phyloP scores from a whole-genome alignment of 2,113 vertebrate genomes.

The Anser brachyrhynchus region DNA sequence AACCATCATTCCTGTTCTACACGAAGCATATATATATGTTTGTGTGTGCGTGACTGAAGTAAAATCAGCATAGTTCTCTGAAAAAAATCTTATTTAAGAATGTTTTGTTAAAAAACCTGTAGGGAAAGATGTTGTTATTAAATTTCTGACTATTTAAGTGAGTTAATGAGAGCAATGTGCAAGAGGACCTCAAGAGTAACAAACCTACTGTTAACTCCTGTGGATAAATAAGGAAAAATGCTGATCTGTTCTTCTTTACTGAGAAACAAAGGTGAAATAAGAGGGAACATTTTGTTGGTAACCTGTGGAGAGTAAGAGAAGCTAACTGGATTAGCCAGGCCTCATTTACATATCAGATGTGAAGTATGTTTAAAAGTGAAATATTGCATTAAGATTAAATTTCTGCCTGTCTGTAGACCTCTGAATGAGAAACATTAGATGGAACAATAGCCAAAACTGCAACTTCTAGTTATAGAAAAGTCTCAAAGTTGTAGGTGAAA shows the following conservation, averaged over 20 bases:
- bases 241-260: not conserved
- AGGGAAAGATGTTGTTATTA: not conserved
- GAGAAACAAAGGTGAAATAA: not conserved
- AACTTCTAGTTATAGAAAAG: not conserved
- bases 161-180: not conserved
- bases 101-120: not conserved
- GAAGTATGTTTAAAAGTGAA: not conserved
- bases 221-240: not conserved
- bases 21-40: not conserved
- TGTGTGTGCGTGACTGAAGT: not conserved
- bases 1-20: not conserved
- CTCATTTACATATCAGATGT: not conserved
- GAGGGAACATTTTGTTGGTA: not conserved
- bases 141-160: not conserved
- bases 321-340: not conserved
- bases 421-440: not conserved
- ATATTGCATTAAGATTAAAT: not conserved
- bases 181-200: not conserved
- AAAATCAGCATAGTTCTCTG: not conserved
- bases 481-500: fast-evolving
- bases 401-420: not conserved
- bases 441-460: not conserved
- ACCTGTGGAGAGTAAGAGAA: not conserved
- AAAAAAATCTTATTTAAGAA: not conserved
- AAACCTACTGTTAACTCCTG: not conserved